Base-by-base conservation (phyloP, 2,113 vertebrate genomes). In the Bubo blakistoni region DNA sequence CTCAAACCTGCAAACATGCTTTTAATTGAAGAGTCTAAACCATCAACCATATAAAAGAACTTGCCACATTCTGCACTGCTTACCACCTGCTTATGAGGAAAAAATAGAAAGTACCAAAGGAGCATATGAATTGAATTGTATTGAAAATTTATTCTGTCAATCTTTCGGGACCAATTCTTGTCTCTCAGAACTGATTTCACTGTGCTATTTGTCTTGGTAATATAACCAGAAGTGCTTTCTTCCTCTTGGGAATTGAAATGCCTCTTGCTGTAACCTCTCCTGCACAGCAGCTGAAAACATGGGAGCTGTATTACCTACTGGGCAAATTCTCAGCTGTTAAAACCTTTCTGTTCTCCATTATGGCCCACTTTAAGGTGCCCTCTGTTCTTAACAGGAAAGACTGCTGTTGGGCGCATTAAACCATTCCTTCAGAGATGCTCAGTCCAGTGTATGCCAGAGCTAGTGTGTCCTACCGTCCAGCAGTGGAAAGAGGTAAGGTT, bases 121-220 rank as follows among this genome's bases (percentile, higher is more conserved):
- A 97, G 61, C 66, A 74, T 51, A 90, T 86, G 90, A 94, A 95
- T 94, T 94, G 91, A 92, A 96, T 88, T 95, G 89, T 55, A 87
- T 66, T 91, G 93, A 92, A 95, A 96, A 97, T 97, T 94, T 96
- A 87, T 79, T 95, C 96, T 94, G 92, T 80, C 84, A 96, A 55
- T 80, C 95, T 95, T 97, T 89, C 3, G 24, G 95, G 95, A 95
- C 72, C 70, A 66, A 87, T 96, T 97, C 89, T 89, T 94, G 58
- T 93, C 80, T 94, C 81, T 96, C 94, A 93, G 89, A 96, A 92
- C 84, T 76, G 89, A 94, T 97, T 97, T 96, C 66, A 61, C 32
- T 72, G 85, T 66, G 58, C 77, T 94, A 46, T 96, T 97, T 97
- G 81, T 96, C 92, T 96, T 96, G 66, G 86, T 94, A 95, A 95